Evolutionary conservation across 2,888 invertebrate genomes (phyloP).

Genomic region (Hirtodrosophila alboralis): DNA sequence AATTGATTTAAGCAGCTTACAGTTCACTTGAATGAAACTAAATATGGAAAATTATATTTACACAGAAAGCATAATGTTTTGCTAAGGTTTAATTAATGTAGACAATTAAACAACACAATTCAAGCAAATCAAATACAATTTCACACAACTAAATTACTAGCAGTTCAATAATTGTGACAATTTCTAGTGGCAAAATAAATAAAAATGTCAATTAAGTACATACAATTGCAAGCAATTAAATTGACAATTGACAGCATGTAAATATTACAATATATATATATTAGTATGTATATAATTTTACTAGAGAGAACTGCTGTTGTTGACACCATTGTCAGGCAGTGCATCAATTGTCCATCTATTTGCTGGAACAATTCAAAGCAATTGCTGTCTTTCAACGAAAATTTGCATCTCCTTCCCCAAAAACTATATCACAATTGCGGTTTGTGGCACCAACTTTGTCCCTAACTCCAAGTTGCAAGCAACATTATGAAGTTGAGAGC

Average conservation of each 20-base stretch:
- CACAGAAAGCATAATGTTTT: too few relatives aligned
- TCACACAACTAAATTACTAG: not conserved
- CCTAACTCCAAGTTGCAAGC: conserved; percentile 10
- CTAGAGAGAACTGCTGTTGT: conserved; percentile 18
- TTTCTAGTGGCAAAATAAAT: not conserved
- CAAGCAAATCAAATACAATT: not conserved
- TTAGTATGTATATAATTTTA: too few relatives aligned
- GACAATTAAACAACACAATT: not conserved
- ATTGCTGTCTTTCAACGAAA: conserved; percentile 30
- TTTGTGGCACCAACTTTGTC: conserved; percentile 15
- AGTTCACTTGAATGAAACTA: not conserved
- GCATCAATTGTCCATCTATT: conserved; percentile 49
- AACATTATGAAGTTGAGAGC: conserved; percentile 10
- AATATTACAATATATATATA: not conserved
- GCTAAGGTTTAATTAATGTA: conserved; percentile 3
- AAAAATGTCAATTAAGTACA: too few relatives aligned
- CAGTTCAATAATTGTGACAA: not conserved
- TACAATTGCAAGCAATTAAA: conserved; percentile 22
- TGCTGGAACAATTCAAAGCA: conserved; percentile 34
- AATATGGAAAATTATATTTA: too few relatives aligned
- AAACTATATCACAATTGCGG: conserved; percentile 32
- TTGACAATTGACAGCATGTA: conserved; percentile 13
- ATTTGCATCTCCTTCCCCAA: conserved; percentile 19
- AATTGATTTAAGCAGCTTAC: conserved; percentile 35
- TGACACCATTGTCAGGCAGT: conserved; percentile 37